Evolutionary conservation across 2,113 vertebrate species (phyloP).

Genomic region (Peromyscus maniculatus): DNA sequence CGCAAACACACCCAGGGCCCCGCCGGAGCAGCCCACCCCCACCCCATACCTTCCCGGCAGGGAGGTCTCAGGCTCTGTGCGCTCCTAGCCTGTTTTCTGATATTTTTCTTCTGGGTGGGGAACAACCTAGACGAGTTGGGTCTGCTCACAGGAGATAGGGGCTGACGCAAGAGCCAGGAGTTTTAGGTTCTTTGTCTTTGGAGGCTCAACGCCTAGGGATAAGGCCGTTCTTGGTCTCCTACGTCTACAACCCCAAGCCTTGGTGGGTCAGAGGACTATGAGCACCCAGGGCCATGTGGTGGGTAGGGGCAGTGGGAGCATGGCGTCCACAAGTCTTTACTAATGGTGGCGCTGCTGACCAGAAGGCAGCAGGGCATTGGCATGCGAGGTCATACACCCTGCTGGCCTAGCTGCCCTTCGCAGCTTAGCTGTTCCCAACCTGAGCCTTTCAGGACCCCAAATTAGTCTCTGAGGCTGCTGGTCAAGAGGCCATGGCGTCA

Average conservation of each 20-base stretch:
- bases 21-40: not conserved
- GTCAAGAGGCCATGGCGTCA: not conserved
- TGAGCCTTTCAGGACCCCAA: not conserved
- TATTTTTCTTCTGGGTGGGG: not conserved
- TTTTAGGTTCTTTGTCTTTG: not conserved
- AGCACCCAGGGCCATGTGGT: not conserved
- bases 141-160: not conserved
- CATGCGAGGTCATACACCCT: not conserved
- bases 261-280: too few relatives aligned
- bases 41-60: not conserved
- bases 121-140: not conserved
- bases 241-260: not conserved
- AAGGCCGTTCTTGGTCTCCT: not conserved
- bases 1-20: not conserved
- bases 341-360: constrained; percentile 13
- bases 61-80: not conserved
- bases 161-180: fast-evolving
- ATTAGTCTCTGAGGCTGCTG: not conserved
- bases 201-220: not conserved
- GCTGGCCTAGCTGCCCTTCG: not conserved
- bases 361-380: not conserved
- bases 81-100: not conserved
- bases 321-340: not conserved
- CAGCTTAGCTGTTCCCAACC: constrained; percentile 49
- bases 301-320: fast-evolving